These are phyloP conservation scores for Torymus auratus DNA, from an alignment of 2,888 invertebrate genomes.

Conservation along the genomic window DNA sequence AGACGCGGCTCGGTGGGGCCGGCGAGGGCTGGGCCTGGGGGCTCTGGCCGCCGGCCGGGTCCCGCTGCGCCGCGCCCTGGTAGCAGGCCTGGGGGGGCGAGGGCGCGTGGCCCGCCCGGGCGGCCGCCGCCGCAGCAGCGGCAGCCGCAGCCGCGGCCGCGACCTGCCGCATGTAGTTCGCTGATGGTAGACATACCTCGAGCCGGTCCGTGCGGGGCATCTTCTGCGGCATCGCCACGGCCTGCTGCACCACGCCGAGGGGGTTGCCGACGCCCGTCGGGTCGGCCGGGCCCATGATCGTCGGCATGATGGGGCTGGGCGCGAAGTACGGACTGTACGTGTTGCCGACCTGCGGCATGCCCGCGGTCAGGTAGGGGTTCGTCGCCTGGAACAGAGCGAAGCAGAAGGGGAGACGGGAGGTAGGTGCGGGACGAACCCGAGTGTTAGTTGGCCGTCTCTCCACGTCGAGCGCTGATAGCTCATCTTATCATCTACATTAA, in stretches of 20 bases:
- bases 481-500: no score
- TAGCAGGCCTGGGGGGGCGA: slow-evolving; percentile 64
- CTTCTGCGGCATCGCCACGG: slow-evolving; percentile 93
- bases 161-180: slow-evolving; percentile 73
- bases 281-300: slow-evolving; percentile 90
- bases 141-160: slow-evolving; percentile 72
- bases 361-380: slow-evolving; percentile 91
- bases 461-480: no score
- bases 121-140: slow-evolving; percentile 72
- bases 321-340: slow-evolving; percentile 95
- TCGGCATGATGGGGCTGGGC: slow-evolving; percentile 91
- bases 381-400: slow-evolving; percentile 82
- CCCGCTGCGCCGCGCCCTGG: slow-evolving; percentile 66
- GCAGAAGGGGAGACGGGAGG: slow-evolving; percentile 60
- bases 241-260: slow-evolving; percentile 90
- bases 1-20: slow-evolving; percentile 66
- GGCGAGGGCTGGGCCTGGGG: slow-evolving; percentile 34
- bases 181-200: slow-evolving; percentile 86
- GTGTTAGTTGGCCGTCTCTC: slow-evolving; percentile 19
- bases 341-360: slow-evolving; percentile 92
- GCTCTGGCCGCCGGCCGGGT: slow-evolving; percentile 66
- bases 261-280: slow-evolving; percentile 88
- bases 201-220: slow-evolving; percentile 96
- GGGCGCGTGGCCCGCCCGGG: slow-evolving; percentile 69
- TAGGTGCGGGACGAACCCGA: slow-evolving; percentile 24